Conservation (phyloP, 1,140 invertebrate genomes). For the Stenopsyche tienmushanensis region DNA sequence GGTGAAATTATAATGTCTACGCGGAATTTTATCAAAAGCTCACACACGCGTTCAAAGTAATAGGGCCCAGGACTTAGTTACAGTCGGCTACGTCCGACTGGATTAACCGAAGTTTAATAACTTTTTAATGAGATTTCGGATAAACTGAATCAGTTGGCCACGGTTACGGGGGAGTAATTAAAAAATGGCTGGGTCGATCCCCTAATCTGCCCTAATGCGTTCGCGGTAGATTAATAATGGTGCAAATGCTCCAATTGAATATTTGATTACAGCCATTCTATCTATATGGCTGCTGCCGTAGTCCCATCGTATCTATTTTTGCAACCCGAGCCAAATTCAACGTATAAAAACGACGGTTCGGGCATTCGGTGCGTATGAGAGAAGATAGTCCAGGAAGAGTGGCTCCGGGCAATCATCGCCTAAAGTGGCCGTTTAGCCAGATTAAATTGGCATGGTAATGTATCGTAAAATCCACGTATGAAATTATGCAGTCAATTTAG, state of each 20-base stretch:
- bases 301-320: too few species aligned
- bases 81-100: neutral
- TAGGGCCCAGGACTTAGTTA: constrained; percentile 1
- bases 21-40: neutral
- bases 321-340: too few species aligned
- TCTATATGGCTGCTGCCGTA: too few species aligned
- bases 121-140: constrained; percentile 28
- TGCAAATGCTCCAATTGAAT: neutral
- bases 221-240: neutral
- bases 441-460: too few species aligned
- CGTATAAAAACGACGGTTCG: too few species aligned
- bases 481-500: constrained; percentile 1
- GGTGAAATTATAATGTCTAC: neutral
- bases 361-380: neutral
- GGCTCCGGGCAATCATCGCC: neutral
- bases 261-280: neutral
- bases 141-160: neutral
- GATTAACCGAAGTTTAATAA: constrained; percentile 30
- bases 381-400: neutral
- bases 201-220: constrained; percentile 15
- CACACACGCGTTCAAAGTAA: neutral
- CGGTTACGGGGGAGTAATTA: constrained; percentile 14
- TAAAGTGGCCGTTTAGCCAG: neutral
- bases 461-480: too few species aligned
- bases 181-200: constrained; percentile 10